Percentiles rank a stretch among this genome's conserved stretches.
Evolutionary conservation across 2,797 vertebrate genomes (phyloP).

Genomic region (Limnodromus scolopaceus): DNA sequence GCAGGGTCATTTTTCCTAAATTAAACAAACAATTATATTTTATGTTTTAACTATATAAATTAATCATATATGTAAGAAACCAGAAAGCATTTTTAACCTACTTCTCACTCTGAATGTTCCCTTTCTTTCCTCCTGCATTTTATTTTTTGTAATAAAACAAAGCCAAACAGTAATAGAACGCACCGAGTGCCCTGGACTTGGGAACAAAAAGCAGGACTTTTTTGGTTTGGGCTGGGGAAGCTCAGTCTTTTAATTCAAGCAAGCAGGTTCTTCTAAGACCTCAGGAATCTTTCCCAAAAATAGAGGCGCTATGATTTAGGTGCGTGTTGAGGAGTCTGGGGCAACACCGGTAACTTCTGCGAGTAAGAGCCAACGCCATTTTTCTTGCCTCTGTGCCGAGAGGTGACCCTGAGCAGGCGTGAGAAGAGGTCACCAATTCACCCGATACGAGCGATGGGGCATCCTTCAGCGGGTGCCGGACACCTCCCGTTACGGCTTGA

Average conservation of each 20-base stretch:
- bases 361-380: not conserved
- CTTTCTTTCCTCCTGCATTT: not conserved
- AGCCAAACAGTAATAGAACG: not conserved
- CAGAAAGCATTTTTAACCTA: not conserved
- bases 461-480: not conserved
- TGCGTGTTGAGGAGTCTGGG: not conserved
- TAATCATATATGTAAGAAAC: not conserved
- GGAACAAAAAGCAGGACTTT: not conserved
- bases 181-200: not conserved
- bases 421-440: not conserved
- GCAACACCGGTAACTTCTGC: fast-evolving
- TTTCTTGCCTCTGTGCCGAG: not conserved
- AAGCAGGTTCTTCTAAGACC: not conserved
- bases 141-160: not conserved
- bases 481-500: not conserved
- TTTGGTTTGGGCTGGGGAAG: not conserved
- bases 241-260: not conserved
- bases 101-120: not conserved
- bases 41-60: not conserved
- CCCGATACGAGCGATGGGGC: too few relatives aligned
- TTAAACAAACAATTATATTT: not conserved
- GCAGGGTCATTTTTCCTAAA: not conserved
- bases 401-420: not conserved
- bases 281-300: not conserved
- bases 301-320: not conserved